Evolutionary conservation across 2,888 invertebrate species (phyloP).

Genomic region (Ctena decussata): DNA sequence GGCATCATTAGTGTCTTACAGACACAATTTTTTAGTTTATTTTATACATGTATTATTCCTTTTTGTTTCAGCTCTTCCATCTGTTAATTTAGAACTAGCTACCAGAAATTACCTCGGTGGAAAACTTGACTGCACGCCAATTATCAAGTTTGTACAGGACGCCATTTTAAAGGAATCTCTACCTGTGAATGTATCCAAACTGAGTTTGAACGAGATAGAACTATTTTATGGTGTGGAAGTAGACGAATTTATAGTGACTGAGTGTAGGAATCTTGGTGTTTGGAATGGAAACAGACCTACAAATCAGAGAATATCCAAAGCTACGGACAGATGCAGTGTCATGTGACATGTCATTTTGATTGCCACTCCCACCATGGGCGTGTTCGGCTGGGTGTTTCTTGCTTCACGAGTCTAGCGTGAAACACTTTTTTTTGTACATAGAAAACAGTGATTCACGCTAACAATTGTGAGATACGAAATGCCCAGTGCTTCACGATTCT

Average conservation of each 20-base stretch:
- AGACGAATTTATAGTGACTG: constrained; percentile 83
- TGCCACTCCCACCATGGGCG: too few species aligned
- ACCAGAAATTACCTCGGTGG: constrained; percentile 85
- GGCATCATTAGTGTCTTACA: too few species aligned
- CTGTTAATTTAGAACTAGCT: constrained; percentile 83
- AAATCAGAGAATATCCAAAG: constrained; percentile 74
- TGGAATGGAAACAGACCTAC: constrained; percentile 83
- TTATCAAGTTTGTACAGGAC: constrained; percentile 74
- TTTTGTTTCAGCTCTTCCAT: constrained; percentile 80
- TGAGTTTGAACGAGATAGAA: constrained; percentile 79
- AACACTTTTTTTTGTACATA: too few species aligned
- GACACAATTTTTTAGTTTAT: too few species aligned
- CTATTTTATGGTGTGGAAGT: constrained; percentile 82
- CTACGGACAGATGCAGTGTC: constrained; percentile 78
- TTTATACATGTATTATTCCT: too few species aligned
- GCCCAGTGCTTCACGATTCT: too few species aligned
- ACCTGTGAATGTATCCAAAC: constrained; percentile 77
- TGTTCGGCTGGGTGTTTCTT: too few species aligned
- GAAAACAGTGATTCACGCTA: too few species aligned
- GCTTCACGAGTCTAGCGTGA: too few species aligned
- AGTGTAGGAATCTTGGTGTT: constrained; percentile 79
- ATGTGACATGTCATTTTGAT: too few species aligned
- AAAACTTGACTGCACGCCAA: constrained; percentile 75
- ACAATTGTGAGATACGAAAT: too few species aligned
- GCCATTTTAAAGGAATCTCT: constrained; percentile 76